Evolutionary conservation across 2,113 vertebrate species (phyloP).

Genomic region (Galbula dea): DNA sequence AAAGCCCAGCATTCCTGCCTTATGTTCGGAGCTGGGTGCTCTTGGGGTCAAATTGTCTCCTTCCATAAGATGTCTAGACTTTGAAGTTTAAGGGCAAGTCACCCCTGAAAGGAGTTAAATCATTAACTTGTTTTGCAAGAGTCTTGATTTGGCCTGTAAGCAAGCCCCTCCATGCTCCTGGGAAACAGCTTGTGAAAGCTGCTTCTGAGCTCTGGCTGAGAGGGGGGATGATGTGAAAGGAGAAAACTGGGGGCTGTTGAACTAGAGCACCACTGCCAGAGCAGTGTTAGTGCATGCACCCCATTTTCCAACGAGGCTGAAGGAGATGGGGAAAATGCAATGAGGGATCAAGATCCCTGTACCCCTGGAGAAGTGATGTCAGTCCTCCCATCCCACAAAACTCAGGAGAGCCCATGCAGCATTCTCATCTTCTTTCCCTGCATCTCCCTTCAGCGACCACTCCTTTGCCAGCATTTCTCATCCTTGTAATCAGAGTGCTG

Average conservation of each 20-base stretch:
- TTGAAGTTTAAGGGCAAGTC: slow-evolving; percentile 18
- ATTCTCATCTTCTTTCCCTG: neutral
- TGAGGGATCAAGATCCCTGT: neutral
- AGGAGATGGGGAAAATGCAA: neutral
- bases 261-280: neutral
- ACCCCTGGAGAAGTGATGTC: neutral
- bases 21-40: neutral
- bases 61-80: neutral
- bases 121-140: slow-evolving; percentile 43
- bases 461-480: neutral
- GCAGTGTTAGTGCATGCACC: rapidly evolving
- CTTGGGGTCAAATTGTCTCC: neutral
- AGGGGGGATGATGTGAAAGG: neutral
- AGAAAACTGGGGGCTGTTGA: neutral
- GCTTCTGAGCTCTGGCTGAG: neutral
- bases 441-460: neutral
- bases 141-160: neutral
- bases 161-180: neutral
- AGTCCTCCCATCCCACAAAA: neutral
- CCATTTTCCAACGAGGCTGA: neutral
- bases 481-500: neutral
- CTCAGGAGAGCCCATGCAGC: neutral
- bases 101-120: slow-evolving; percentile 1
- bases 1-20: neutral
- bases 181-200: neutral